phyloP scores from a whole-genome alignment of 2,797 vertebrate species.

The Otolemur crassicaudatus region DNA sequence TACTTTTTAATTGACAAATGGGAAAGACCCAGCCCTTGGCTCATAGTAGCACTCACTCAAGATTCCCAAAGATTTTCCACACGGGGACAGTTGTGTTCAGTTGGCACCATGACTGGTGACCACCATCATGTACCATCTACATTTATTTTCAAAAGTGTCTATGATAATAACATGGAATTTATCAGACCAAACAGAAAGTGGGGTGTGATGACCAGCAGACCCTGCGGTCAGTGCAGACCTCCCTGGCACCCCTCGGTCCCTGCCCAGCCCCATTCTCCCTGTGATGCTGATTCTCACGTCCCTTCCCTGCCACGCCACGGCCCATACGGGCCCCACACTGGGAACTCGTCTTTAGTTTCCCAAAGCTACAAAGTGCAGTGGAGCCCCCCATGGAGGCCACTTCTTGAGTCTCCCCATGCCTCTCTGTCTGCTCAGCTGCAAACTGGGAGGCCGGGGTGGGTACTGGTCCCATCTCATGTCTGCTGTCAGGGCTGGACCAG shows the following conservation, averaged over 20 bases:
- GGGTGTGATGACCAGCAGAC: background rate
- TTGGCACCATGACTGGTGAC: fast-evolving
- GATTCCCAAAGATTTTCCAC: background rate
- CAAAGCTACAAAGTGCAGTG: background rate
- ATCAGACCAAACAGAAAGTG: background rate
- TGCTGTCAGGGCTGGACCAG: fast-evolving
- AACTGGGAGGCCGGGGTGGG: background rate
- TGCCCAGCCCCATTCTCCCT: background rate
- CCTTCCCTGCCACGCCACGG: background rate
- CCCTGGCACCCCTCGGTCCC: fast-evolving
- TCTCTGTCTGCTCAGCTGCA: background rate
- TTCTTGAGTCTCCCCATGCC: background rate
- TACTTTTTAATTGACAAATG: background rate
- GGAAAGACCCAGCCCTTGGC: fast-evolving
- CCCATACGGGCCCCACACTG: too few relatives aligned
- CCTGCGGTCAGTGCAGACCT: background rate
- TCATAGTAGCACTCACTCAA: fast-evolving
- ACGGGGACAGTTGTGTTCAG: fast-evolving
- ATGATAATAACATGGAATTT: fast-evolving
- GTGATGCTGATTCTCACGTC: too few relatives aligned
- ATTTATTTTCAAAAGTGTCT: background rate
- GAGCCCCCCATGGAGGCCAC: background rate
- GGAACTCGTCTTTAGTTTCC: background rate
- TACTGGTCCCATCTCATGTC: background rate
- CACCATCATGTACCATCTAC: background rate